Conservation (phyloP, 1,140 invertebrate genomes). For the Periplaneta americana region DNA sequence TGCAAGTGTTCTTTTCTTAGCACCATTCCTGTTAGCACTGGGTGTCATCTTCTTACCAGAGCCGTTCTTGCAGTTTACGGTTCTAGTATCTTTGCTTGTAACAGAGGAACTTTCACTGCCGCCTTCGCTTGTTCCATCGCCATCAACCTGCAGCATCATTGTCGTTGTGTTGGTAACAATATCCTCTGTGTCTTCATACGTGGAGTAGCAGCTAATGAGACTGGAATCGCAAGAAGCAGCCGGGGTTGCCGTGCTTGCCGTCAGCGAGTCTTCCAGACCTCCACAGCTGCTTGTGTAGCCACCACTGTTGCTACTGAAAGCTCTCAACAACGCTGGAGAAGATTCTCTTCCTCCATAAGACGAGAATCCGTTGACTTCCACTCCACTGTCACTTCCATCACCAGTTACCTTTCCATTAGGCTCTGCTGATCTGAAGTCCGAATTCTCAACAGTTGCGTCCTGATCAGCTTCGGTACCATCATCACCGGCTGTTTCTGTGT, state of each 20-base stretch:
- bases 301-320: constrained; percentile 50
- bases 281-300: constrained; percentile 56
- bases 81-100: constrained; percentile 31
- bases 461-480: not conserved
- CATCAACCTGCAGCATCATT: constrained; percentile 6
- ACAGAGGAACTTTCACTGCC: constrained; percentile 71
- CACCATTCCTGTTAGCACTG: not conserved
- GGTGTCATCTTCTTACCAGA: not conserved
- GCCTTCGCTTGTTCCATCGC: constrained; percentile 45
- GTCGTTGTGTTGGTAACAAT: constrained; percentile 12
- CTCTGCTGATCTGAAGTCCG: not conserved
- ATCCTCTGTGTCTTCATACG: constrained; percentile 47
- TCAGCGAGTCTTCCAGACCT: constrained; percentile 38
- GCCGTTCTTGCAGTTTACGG: not conserved
- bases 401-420: not conserved
- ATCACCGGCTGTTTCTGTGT: not conserved
- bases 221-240: constrained; percentile 64
- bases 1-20: not conserved
- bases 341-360: constrained; percentile 51
- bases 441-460: not conserved
- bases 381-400: constrained; percentile 72
- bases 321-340: constrained; percentile 16
- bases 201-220: constrained; percentile 66
- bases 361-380: constrained; percentile 57
- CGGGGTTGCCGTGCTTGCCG: constrained; percentile 18